These are phyloP conservation scores for Eutrigla gurnardus DNA, from an alignment of 2,797 vertebrate species.

Conservation along the genomic window DNA sequence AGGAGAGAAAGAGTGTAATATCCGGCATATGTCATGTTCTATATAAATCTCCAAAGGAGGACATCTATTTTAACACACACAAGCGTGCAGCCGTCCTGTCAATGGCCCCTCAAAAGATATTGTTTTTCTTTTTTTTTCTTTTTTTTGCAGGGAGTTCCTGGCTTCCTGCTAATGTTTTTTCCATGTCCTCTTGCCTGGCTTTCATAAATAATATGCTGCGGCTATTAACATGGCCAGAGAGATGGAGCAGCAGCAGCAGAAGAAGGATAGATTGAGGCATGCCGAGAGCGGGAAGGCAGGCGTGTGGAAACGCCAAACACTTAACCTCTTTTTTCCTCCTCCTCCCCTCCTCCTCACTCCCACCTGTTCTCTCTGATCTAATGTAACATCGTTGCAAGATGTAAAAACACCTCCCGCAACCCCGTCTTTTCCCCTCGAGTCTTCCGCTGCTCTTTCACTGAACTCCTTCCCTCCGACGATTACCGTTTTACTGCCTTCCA, in stretches of 20 bases:
- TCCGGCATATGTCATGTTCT: conserved; percentile 60
- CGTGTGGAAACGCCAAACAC: conserved; percentile 57
- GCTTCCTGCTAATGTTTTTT: conserved; percentile 69
- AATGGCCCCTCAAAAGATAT: conserved; percentile 24
- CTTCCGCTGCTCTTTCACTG: conserved; percentile 49
- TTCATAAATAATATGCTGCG: conserved; percentile 69
- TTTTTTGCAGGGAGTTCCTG: conserved; percentile 6
- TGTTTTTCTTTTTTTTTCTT: background rate
- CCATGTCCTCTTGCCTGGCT: conserved; percentile 56
- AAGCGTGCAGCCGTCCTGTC: conserved; percentile 17
- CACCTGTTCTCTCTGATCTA: conserved; percentile 66
- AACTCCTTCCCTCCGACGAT: conserved; percentile 53
- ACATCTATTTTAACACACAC: conserved; percentile 70
- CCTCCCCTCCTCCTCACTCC: conserved; percentile 7
- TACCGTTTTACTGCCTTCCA: conserved; percentile 50
- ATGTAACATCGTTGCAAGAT: conserved; percentile 61
- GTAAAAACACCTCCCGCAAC: conserved; percentile 57
- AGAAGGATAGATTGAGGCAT: conserved; percentile 41
- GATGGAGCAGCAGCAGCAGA: conserved; percentile 15
- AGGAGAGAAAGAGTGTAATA: conserved; percentile 27
- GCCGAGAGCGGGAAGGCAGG: conserved; percentile 50
- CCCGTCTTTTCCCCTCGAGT: conserved; percentile 44
- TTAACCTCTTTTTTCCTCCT: conserved; percentile 63
- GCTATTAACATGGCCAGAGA: conserved; percentile 55
- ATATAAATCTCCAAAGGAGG: conserved; percentile 67